Evolutionary conservation across 2,113 vertebrate genomes (phyloP).

Genomic region (Hippocampus comes): DNA sequence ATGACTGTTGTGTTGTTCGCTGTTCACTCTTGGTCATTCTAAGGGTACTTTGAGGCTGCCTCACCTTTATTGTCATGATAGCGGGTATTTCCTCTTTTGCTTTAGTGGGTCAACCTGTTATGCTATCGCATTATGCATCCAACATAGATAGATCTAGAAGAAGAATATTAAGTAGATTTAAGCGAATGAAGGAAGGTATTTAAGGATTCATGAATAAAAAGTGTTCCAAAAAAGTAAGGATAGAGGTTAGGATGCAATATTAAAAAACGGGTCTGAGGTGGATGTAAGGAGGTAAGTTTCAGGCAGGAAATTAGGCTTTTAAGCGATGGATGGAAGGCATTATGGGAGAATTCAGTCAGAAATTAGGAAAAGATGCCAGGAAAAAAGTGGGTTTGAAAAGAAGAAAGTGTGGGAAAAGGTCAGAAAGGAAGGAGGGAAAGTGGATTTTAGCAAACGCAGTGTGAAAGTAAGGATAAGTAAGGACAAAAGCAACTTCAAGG

Average conservation of each 20-base stretch:
- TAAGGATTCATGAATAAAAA: too few species aligned
- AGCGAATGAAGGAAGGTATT: too few species aligned
- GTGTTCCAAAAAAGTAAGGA: too few species aligned
- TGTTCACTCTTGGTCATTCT: background rate
- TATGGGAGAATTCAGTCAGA: background rate
- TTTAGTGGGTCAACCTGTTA: background rate
- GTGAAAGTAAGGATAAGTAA: background rate
- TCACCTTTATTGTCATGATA: background rate
- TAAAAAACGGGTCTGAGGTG: too few species aligned
- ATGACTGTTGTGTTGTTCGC: background rate
- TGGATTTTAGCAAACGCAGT: background rate
- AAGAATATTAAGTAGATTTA: background rate
- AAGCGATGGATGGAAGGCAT: too few species aligned
- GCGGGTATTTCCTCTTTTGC: conserved; percentile 7
- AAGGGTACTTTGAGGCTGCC: background rate
- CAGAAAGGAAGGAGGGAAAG: background rate
- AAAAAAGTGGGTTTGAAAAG: background rate
- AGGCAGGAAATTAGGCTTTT: too few species aligned
- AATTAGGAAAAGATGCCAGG: background rate
- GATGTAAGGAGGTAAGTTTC: too few species aligned
- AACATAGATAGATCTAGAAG: background rate
- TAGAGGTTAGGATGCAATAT: too few species aligned
- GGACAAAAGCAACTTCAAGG: background rate
- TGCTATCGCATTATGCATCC: background rate
- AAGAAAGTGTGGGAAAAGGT: background rate